Conservation (phyloP, 1,140 invertebrate species). For the Venturia canescens region DNA sequence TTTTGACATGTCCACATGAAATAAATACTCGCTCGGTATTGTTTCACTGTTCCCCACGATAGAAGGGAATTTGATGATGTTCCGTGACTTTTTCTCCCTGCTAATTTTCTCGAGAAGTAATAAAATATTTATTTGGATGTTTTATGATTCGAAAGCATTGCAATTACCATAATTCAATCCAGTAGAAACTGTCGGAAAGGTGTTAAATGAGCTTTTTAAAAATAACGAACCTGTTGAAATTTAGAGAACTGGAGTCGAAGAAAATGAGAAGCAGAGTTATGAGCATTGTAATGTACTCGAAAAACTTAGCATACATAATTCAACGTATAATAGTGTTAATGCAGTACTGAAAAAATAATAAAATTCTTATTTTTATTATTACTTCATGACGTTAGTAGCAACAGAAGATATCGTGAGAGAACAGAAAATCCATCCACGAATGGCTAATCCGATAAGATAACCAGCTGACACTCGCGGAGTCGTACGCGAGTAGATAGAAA, state of each 20-base stretch:
- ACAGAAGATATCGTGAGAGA: conserved; percentile 23
- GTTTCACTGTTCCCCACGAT: too few relatives aligned
- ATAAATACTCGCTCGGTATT: too few relatives aligned
- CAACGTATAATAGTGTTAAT: neutral
- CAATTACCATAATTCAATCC: too few relatives aligned
- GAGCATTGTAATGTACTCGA: neutral
- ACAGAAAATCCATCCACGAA: conserved; percentile 2
- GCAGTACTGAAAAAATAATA: neutral
- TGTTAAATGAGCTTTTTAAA: too few relatives aligned
- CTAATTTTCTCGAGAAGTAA: too few relatives aligned
- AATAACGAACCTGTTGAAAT: neutral
- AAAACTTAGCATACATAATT: neutral
- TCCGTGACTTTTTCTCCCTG: too few relatives aligned
- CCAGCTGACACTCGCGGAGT: neutral
- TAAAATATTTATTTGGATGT: too few relatives aligned
- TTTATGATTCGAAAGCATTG: too few relatives aligned
- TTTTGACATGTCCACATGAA: too few relatives aligned
- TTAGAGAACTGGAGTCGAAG: neutral
- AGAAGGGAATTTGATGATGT: too few relatives aligned
- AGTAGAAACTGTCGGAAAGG: too few relatives aligned
- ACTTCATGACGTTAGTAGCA: neutral
- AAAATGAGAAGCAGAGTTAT: too few relatives aligned
- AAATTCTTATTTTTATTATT: conserved; percentile 17
- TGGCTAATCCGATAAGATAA: conserved; percentile 14
- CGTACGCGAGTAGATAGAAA: conserved; percentile 15